Conservation (phyloP, 2,113 vertebrate genomes). For the Oryzias woworae region DNA sequence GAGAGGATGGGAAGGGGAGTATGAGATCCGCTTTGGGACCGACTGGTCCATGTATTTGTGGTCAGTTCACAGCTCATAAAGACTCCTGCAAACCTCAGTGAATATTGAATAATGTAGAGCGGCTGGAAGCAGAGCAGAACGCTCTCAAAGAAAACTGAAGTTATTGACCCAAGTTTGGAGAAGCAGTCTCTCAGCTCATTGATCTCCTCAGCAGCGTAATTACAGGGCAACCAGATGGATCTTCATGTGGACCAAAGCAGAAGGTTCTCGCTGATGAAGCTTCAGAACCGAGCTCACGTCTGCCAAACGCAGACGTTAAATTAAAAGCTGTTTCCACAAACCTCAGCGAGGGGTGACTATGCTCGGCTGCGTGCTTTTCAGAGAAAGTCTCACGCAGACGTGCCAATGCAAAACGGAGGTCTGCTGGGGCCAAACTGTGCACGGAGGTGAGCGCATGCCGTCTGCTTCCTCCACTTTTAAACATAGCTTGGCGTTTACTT, state of each 20-base stretch:
- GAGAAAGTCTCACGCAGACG: conserved; percentile 35
- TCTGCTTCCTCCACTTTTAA: background rate
- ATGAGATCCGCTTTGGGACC: conserved; percentile 66
- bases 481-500: too few relatives aligned
- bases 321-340: conserved; percentile 58
- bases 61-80: conserved; percentile 81
- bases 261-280: conserved; percentile 55
- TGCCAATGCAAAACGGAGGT: conserved; percentile 43
- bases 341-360: conserved; percentile 53
- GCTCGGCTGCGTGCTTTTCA: conserved; percentile 30
- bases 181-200: conserved; percentile 56
- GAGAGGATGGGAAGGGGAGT: conserved; percentile 60
- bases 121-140: conserved; percentile 55
- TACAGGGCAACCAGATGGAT: conserved; percentile 60
- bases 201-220: conserved; percentile 61
- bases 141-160: conserved; percentile 57
- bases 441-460: conserved; percentile 19
- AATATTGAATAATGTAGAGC: conserved; percentile 70
- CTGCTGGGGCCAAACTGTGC: conserved; percentile 19
- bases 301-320: conserved; percentile 64
- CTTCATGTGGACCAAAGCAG: conserved; percentile 55
- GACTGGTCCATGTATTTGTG: conserved; percentile 71
- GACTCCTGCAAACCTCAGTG: conserved; percentile 68
- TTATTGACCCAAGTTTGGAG: conserved; percentile 62
- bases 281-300: conserved; percentile 43